Base-by-base conservation (phyloP, 2,888 invertebrate genomes). In the Ophraella communa region DNA sequence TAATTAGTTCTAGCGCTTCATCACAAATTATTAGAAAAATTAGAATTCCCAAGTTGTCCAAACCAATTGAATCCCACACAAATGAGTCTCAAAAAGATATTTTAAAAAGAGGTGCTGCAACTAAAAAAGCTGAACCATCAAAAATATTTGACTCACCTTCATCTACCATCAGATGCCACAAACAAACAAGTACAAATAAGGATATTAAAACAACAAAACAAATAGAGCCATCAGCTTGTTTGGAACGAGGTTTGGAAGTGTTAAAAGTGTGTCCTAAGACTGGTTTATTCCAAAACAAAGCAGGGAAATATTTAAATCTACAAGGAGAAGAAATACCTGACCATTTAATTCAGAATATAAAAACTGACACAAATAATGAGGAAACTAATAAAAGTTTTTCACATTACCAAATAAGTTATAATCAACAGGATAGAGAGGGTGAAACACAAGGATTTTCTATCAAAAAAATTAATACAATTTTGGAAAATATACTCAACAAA, bases 251-350 rank as follows among this genome's bases (percentile, higher is more conserved):
- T 20, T n/a, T 10, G 21, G 14, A 23, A 45, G 45, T 45, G 11
- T 45, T 45, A n/a, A 45, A 45, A 30, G 33, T 65, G 27, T 66
- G 65, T 21, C 49, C 52, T 20, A 54, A 58, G 55, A 66, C 65
- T 5, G 62, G 65, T 5, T 33, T 62, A 30, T 59, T 62, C 11
- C 62, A 49, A n/a, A 59, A 66, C 18, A 54, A 54, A 20, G 18
- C 53, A 10, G 54, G 55, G 7, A 23, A 62, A 44, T 62, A 59
- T 42, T 55, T 59, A n/a, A 51, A 54, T 21, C n/a, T 54, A 10
- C 51, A 58, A 11, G 58, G 51, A 1, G 14, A 62, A 42, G 20
- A 47, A n/a, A 51, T 62, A 10, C 7, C 35, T 5, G 21, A 30
- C 7, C 21, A 8, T 27, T 44, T 56, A 10, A n/a, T 62, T 11